These are phyloP conservation scores for Bovichtus diacanthus DNA, from an alignment of 2,797 vertebrate species.

Conservation along the genomic window DNA sequence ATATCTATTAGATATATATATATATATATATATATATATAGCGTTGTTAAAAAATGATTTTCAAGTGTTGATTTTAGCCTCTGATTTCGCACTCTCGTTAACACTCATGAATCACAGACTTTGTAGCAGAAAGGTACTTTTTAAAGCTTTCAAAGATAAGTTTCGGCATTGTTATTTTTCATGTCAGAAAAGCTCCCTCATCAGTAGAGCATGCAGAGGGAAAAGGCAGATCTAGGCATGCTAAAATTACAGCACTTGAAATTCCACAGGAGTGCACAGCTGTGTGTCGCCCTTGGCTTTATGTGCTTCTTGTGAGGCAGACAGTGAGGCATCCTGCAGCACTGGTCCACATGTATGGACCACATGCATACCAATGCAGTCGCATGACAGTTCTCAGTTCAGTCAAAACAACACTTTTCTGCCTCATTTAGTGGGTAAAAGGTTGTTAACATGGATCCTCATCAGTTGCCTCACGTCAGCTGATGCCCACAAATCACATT, in stretches of 20 bases:
- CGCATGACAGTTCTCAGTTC: conserved; percentile 11
- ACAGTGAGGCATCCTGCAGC: conserved; percentile 3
- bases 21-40: too few relatives aligned
- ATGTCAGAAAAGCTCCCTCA: conserved; percentile 8
- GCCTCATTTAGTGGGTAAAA: conserved; percentile 6
- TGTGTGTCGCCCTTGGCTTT: conserved; percentile 33
- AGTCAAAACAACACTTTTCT: conserved; percentile 17
- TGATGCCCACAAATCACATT: conserved; percentile 30
- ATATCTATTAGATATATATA: too few relatives aligned
- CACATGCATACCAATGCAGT: background rate
- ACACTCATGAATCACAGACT: background rate
- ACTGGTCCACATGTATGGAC: background rate
- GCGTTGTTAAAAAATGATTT: background rate
- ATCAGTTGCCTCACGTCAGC: conserved; percentile 18
- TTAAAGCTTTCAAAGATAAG: too few relatives aligned
- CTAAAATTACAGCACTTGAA: conserved; percentile 39
- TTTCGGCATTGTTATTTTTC: background rate
- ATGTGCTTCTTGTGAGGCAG: background rate
- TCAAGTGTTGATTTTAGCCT: background rate
- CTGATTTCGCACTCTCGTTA: background rate
- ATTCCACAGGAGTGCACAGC: conserved; percentile 62
- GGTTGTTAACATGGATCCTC: background rate
- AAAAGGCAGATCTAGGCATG: conserved; percentile 67
- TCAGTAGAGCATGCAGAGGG: background rate
- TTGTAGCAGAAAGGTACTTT: too few relatives aligned